Evolutionary conservation across 2,888 invertebrate species (phyloP).

Genomic region (Acrobasis consociella): DNA sequence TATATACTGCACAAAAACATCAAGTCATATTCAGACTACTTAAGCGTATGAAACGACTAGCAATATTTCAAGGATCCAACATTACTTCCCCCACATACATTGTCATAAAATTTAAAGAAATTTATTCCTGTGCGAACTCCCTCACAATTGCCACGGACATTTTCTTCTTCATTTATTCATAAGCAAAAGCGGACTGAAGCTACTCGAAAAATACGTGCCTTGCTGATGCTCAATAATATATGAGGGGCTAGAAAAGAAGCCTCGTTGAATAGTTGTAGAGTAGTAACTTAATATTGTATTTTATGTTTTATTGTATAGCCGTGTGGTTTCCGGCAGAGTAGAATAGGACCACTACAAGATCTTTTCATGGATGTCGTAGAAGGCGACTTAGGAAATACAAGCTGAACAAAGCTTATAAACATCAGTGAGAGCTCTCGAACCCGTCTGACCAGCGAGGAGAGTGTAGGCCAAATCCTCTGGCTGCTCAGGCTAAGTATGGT

Average conservation of each 20-base stretch:
- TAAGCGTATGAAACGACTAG: constrained; percentile 39
- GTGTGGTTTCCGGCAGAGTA: no score
- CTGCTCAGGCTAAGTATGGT: no score
- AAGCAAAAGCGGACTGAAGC: constrained; percentile 67
- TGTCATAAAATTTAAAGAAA: constrained; percentile 28
- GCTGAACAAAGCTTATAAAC: no score
- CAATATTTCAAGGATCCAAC: constrained; percentile 5
- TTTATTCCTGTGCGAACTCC: constrained; percentile 45
- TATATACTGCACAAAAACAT: no score
- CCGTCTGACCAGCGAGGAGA: no score
- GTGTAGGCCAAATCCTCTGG: no score
- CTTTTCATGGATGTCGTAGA: no score
- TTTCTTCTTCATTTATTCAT: constrained; percentile 74
- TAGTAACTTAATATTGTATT: constrained; percentile 28
- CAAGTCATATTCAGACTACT: no score
- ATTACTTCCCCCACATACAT: constrained; percentile 8
- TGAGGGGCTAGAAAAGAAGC: constrained; percentile 45
- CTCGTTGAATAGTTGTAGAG: constrained; percentile 47
- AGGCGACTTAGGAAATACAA: no score
- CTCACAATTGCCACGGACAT: constrained; percentile 65
- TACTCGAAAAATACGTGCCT: constrained; percentile 77
- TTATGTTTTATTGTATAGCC: no score
- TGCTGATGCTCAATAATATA: constrained; percentile 69
- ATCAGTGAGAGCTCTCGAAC: no score
- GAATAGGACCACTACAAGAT: no score